Percentiles rank a stretch among this genome's conserved stretches.
Evolutionary conservation across 2,113 vertebrate genomes (phyloP).

Genomic region (Copsychus sechellarum): DNA sequence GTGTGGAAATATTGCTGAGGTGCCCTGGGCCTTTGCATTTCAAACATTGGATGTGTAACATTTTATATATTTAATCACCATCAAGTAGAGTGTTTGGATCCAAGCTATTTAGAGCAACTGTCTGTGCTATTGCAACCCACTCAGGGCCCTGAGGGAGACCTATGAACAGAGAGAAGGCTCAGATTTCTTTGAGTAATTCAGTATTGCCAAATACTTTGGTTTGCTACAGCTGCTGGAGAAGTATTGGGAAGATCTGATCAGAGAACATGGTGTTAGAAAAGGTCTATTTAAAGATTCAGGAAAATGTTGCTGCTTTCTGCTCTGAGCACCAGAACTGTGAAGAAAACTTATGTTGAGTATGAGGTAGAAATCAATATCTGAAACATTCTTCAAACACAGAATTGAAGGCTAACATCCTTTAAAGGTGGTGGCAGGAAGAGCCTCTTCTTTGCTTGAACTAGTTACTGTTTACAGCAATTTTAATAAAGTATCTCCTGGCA

Average conservation of each 20-base stretch:
- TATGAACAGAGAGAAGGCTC: not conserved
- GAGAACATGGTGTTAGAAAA: not conserved
- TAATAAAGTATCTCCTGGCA: not conserved
- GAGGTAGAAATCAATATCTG: not conserved
- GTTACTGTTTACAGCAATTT: not conserved
- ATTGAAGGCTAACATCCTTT: not conserved
- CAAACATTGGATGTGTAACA: not conserved
- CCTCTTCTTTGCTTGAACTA: not conserved
- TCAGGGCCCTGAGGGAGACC: not conserved
- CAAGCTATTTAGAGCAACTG: not conserved
- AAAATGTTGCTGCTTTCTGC: not conserved
- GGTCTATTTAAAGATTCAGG: not conserved
- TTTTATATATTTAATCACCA: not conserved
- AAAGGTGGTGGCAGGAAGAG: not conserved
- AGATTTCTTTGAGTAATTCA: not conserved
- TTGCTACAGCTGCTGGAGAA: not conserved
- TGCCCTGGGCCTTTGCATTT: not conserved
- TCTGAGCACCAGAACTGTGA: not conserved
- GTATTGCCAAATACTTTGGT: not conserved
- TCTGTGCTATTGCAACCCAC: slow-evolving; percentile 1
- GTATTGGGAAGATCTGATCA: not conserved
- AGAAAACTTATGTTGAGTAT: not conserved
- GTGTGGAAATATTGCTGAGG: not conserved
- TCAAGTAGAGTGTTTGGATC: not conserved
- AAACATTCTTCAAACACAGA: not conserved